Evolutionary conservation across 2,797 vertebrate species (phyloP), one percentile per base, ranked within the genome.

Genomic region (Neomorphus geoffroyi): DNA sequence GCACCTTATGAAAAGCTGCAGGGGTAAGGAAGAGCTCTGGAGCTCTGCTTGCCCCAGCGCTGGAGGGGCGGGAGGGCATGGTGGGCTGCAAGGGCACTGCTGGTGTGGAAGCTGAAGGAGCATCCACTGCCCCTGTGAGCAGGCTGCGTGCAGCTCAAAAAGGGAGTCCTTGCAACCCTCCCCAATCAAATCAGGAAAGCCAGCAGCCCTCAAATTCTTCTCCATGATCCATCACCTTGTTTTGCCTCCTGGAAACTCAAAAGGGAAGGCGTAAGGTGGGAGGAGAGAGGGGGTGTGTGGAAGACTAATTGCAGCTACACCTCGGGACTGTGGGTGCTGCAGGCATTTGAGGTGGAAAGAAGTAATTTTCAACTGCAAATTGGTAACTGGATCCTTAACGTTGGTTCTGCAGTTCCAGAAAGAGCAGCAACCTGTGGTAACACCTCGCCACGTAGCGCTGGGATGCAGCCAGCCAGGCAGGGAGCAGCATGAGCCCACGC

Each of bases 341-440:
- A 72, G 78, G 77, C 54, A 4, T 14, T 37, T 21, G 67, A 84
- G 58, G 65, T 8, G 30, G 15, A 70, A 62, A 86, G 66, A 84
- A 85, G 53, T 50, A 26, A 74, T 90, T 93, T 94, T 84, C 88
- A 77, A 43, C 48, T 27, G 65, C 94, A 94, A 67, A 97, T 79
- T 50, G 88, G 54, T 57, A 81, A 41, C 78, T 4, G 69, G 43
- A 48, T 70, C 66, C 69, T 80, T 37, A 19, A 37, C 6, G 69
- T 32, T 21, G 7, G 9, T 26, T 19, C 10, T 32, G 61, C 10
- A 19, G 69, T 33, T 83, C 4, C 75, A 66, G 93, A 65, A 51
- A 9, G 17, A 43, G 13, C 60, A 22, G 73, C 16, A 8, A 27
- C 71, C n/a, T 60, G 79, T 65, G 17, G 23, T 11, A 30, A 37